Conservation (phyloP, 1,140 invertebrate species). For the Pseudobourletiella spinata region DNA sequence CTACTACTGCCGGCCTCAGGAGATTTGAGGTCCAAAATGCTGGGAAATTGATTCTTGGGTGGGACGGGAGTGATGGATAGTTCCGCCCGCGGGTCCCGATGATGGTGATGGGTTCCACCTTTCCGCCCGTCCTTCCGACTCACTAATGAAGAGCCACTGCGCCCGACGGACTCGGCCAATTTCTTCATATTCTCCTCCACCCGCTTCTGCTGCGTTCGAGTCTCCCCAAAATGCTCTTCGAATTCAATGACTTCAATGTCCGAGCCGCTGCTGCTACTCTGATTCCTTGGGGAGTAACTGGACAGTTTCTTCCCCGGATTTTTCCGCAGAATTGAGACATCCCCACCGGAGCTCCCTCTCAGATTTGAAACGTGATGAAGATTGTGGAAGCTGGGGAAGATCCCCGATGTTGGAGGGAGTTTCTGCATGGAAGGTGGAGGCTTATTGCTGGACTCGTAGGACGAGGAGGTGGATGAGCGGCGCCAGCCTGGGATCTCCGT, state of each 20-base stretch:
- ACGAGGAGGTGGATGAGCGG: neutral
- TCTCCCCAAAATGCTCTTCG: constrained; percentile 1
- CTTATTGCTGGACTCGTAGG: neutral
- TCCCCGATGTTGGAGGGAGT: constrained; percentile 10
- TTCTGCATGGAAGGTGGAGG: constrained; percentile 16
- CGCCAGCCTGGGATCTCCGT: neutral
- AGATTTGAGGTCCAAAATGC: too few relatives aligned
- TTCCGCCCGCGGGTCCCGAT: too few relatives aligned
- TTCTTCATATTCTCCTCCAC: neutral
- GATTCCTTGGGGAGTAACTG: neutral
- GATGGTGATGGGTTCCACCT: too few relatives aligned
- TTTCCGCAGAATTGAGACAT: constrained; percentile 23
- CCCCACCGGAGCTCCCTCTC: constrained; percentile 23
- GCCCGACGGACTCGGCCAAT: too few relatives aligned
- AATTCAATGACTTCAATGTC: constrained; percentile 20
- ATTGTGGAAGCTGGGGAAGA: constrained; percentile 8
- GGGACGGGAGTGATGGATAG: too few relatives aligned
- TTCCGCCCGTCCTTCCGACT: too few relatives aligned
- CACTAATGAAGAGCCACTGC: too few relatives aligned
- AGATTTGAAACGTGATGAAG: constrained; percentile 31
- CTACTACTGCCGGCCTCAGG: too few relatives aligned
- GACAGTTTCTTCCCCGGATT: neutral
- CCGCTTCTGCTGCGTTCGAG: too few relatives aligned
- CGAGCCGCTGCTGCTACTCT: neutral
- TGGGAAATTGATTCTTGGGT: too few relatives aligned